These are phyloP conservation scores for Sebastes minor DNA, from an alignment of 2,797 vertebrate species.

Conservation along the genomic window DNA sequence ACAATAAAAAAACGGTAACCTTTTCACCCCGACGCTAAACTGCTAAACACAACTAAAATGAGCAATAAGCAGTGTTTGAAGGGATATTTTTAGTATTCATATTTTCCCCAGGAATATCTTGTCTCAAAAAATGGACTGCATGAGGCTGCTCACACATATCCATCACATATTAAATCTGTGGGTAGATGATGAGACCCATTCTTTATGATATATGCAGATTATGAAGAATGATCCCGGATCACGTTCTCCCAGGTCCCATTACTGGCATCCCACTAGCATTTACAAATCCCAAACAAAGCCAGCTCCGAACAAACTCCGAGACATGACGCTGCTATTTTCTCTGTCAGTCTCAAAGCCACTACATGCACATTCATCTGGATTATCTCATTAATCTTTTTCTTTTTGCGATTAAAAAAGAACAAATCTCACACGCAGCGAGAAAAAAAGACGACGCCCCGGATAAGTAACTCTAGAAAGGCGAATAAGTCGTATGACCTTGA, in stretches of 20 bases:
- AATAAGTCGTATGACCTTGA: constrained; percentile 79
- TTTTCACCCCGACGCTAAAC: constrained; percentile 41
- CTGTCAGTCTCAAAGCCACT: constrained; percentile 36
- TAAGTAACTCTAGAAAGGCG: constrained; percentile 58
- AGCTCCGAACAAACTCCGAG: constrained; percentile 36
- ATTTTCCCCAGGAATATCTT: constrained; percentile 1
- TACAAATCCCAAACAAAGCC: constrained; percentile 72
- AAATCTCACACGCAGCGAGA: constrained; percentile 13
- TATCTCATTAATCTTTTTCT: constrained; percentile 52
- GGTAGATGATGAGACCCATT: constrained; percentile 48
- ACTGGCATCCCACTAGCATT: constrained; percentile 66
- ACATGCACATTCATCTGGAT: constrained; percentile 33
- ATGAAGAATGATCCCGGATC: constrained; percentile 58
- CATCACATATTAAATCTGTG: constrained; percentile 54
- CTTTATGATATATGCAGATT: constrained; percentile 64
- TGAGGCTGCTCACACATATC: constrained; percentile 41
- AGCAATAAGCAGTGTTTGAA: constrained; percentile 10
- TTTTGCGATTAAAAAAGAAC: constrained; percentile 34
- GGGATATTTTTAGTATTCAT: background rate
- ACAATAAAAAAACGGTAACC: constrained; percentile 35
- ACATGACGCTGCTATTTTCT: constrained; percentile 39
- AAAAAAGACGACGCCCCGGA: constrained; percentile 42
- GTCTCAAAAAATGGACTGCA: constrained; percentile 4
- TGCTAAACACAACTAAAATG: constrained; percentile 7
- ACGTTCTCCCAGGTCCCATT: constrained; percentile 49